phyloP scores from a whole-genome alignment of 2,113 vertebrate genomes.

The Acanthochromis polyacanthus region DNA sequence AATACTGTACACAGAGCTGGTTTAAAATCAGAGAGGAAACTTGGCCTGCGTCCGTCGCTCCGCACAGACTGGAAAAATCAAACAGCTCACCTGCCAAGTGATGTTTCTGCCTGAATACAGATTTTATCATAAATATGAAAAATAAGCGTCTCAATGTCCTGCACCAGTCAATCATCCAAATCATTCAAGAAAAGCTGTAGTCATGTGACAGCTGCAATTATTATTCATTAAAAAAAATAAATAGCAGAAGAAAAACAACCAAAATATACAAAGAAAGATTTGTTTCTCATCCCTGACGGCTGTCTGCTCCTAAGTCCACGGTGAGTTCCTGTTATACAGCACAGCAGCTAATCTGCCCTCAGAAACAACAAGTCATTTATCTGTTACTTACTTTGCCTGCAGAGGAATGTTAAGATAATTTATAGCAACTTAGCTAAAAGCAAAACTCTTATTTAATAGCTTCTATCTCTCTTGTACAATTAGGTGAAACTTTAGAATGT shows the following conservation, averaged over 20 bases:
- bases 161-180: slow-evolving; percentile 8
- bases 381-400: too few relatives aligned
- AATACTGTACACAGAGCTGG: slow-evolving; percentile 84
- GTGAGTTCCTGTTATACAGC: too few relatives aligned
- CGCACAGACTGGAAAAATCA: too few relatives aligned
- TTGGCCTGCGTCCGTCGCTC: not conserved
- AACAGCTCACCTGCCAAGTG: not conserved
- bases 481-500: too few relatives aligned
- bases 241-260: slow-evolving; percentile 36
- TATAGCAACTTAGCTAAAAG: too few relatives aligned
- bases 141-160: slow-evolving; percentile 50
- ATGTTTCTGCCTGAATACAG: slow-evolving; percentile 12
- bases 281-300: slow-evolving; percentile 26
- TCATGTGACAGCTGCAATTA: slow-evolving; percentile 20
- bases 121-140: slow-evolving; percentile 60
- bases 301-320: too few relatives aligned
- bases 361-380: not conserved
- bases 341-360: not conserved
- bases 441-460: too few relatives aligned
- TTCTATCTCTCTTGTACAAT: too few relatives aligned
- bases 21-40: slow-evolving; percentile 63
- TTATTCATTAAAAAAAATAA: slow-evolving; percentile 47
- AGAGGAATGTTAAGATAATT: too few relatives aligned
- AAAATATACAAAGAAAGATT: slow-evolving; percentile 60
- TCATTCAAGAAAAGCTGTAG: not conserved